Evolutionary conservation across 2,113 vertebrate species (phyloP).

Genomic region (Microtus richardsoni): DNA sequence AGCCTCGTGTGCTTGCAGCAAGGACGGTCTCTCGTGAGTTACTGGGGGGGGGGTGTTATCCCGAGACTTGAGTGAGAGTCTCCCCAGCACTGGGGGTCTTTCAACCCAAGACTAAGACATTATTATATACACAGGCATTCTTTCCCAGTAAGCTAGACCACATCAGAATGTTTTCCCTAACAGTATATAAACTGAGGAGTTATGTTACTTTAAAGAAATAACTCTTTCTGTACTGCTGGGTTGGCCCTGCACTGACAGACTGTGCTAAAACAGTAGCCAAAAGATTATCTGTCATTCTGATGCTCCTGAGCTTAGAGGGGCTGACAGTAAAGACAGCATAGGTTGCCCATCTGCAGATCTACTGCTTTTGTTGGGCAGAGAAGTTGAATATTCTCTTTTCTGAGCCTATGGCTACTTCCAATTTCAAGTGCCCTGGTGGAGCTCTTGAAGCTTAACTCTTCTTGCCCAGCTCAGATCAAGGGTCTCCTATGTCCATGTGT

Average conservation of each 20-base stretch:
- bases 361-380: background rate
- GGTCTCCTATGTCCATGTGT: background rate
- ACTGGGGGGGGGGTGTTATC: no score
- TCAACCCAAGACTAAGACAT: background rate
- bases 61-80: no score
- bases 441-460: background rate
- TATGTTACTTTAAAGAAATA: background rate
- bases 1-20: no score
- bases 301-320: background rate
- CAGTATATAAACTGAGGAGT: background rate
- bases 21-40: no score
- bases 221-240: background rate
- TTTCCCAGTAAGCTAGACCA: background rate
- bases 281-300: background rate
- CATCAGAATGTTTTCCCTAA: constrained; percentile 20
- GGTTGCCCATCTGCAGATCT: background rate
- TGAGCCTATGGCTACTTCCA: background rate
- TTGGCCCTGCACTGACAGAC: background rate
- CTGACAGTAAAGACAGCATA: background rate
- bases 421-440: background rate
- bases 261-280: background rate
- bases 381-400: background rate
- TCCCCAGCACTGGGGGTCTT: no score
- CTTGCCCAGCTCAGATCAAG: background rate
- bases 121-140: background rate